These are phyloP conservation scores for Papilio glaucus DNA, from an alignment of 1,140 invertebrate genomes.

Conservation along the genomic window DNA sequence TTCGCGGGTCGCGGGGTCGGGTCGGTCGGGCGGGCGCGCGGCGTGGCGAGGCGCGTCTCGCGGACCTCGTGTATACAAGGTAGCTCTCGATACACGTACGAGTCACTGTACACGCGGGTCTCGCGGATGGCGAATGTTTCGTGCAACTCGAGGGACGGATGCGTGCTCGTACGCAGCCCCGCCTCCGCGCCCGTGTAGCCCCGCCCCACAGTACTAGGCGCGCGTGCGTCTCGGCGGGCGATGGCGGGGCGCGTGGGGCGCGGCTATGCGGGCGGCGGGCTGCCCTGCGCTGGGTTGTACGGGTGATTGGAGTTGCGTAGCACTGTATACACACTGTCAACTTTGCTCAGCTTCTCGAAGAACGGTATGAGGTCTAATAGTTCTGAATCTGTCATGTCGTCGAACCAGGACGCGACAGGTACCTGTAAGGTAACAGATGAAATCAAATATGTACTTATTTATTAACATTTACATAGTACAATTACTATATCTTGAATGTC, in stretches of 20 bases:
- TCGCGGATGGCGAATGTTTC: background rate
- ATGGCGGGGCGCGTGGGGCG: conserved; percentile 40
- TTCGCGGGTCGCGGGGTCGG: conserved; percentile 33
- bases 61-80: conserved; percentile 12
- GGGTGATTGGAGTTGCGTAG: conserved; percentile 95
- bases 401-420: conserved; percentile 98
- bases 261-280: conserved; percentile 76
- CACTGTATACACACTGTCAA: conserved; percentile 96
- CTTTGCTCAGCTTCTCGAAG: conserved; percentile 96
- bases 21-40: background rate
- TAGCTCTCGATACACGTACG: conserved; percentile 1
- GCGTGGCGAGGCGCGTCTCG: conserved; percentile 7
- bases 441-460: conserved; percentile 26
- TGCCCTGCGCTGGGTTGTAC: conserved; percentile 85
- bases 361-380: conserved; percentile 97
- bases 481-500: too few species aligned
- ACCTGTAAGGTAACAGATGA: conserved; percentile 85
- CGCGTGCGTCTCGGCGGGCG: background rate
- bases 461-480: too few species aligned
- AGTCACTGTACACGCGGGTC: conserved; percentile 19
- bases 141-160: background rate
- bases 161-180: background rate
- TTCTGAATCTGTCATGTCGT: conserved; percentile 98
- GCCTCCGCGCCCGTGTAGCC: background rate
- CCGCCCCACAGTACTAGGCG: conserved; percentile 18